Evolutionary conservation across 2,113 vertebrate species (phyloP).

Genomic region (Campylorhamphus procurvoides): DNA sequence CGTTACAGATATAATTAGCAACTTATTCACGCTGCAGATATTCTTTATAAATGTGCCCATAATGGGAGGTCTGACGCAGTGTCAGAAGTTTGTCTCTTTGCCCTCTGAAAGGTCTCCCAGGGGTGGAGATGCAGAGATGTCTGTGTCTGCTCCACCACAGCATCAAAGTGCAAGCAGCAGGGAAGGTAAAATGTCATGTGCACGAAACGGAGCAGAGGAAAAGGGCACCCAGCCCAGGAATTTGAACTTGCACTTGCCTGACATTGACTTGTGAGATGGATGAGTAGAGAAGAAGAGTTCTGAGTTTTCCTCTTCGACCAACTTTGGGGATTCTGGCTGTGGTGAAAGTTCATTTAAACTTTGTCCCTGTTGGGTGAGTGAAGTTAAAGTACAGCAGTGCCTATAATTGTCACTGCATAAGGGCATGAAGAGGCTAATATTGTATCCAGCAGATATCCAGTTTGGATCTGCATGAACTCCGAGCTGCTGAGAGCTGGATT

Average conservation of each 20-base stretch:
- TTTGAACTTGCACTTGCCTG: not conserved
- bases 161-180: not conserved
- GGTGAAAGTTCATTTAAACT: not conserved
- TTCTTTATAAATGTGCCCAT: not conserved
- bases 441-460: too few relatives aligned
- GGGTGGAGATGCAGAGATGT: not conserved
- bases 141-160: not conserved
- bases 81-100: not conserved
- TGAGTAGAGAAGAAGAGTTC: not conserved
- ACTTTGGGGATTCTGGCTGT: not conserved
- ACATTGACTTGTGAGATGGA: rapidly evolving
- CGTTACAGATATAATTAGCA: not conserved
- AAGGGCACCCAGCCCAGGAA: not conserved
- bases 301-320: not conserved
- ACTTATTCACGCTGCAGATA: not conserved
- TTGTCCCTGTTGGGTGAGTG: not conserved
- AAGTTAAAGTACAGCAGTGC: not conserved
- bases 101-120: not conserved
- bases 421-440: not conserved
- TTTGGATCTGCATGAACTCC: not conserved
- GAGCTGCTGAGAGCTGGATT: not conserved
- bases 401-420: not conserved
- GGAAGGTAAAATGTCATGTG: not conserved
- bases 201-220: not conserved
- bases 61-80: not conserved